Base-by-base conservation (phyloP, 2,888 invertebrate species). In the Bombylius discolor region DNA sequence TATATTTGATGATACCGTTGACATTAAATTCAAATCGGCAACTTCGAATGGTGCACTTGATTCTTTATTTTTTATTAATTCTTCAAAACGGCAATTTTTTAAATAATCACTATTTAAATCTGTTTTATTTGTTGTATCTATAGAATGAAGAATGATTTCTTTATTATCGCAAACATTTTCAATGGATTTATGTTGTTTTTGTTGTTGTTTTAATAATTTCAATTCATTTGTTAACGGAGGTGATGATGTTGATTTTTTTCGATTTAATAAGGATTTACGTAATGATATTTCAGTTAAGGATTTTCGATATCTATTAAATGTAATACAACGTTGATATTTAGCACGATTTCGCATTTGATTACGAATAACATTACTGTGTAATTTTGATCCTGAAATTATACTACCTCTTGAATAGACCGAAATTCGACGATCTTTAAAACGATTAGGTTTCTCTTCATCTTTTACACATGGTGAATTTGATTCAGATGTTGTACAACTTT, bases 1-100 rank as follows among this genome's bases (percentile, higher is more conserved):
- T 1, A 11, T 11, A 42, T 42, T 42, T 11, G 39, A 42, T 42
- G 39, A 42, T 8, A 36, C 9, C 9, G 46, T 32, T 55, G 50
- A 42, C n/a, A 46, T 23, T 44, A 54, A 47, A 7, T 58, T 60
- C 12, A 67, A 56, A 5, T 67, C 62, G 34, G 65, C 60, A 8
- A 70, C 60, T 11, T 65, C 62, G 48, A 71, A 72, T 1, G 72
- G 71, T 5, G 72, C 68, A 51, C 64, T 58, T 3, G 70, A 71
- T 9, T 59, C 60, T 46, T 62, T 71, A 51, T 66, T 61, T 42
- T n/a, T 57, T 33, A 69, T 58, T 5, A 71, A 49, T 47, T 67
- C 57, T 57, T 70, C 68, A 51, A 71, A 72, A 51, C 54, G 33
- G 23, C 51, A 36, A 9, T 62, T 60, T 32, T 54, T 32, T 31